These are phyloP conservation scores for Dicrostonyx torquatus DNA, from an alignment of 2,797 vertebrate species.

Conservation along the genomic window DNA sequence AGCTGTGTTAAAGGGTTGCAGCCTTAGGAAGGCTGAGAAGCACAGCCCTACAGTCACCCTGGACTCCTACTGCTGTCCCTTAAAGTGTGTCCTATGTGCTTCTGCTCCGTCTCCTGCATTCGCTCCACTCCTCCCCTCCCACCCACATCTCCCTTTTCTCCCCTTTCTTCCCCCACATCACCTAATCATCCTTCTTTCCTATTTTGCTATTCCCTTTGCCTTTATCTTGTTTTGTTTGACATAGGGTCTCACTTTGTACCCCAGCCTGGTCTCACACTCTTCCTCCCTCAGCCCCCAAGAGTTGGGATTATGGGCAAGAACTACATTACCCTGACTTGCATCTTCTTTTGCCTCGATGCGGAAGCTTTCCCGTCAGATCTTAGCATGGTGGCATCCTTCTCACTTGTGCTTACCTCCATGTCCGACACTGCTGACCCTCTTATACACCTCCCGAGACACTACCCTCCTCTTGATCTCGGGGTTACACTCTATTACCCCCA, in stretches of 20 bases:
- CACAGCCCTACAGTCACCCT: not conserved
- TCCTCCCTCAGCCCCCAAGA: not conserved
- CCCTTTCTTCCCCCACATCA: not conserved
- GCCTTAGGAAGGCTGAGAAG: not conserved
- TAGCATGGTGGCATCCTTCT: not conserved
- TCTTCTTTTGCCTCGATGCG: not conserved
- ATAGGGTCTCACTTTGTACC: not conserved
- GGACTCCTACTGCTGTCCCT: not conserved
- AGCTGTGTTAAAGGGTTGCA: not conserved
- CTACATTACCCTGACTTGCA: not conserved
- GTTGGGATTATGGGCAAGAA: not conserved
- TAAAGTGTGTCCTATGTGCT: not conserved
- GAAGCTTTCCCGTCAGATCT: not conserved
- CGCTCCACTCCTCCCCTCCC: not conserved
- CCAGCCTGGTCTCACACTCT: not conserved
- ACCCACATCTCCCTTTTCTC: not conserved
- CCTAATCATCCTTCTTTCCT: not conserved
- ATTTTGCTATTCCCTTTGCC: not conserved
- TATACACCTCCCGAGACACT: not conserved
- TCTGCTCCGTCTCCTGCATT: not conserved
- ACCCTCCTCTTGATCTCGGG: not conserved
- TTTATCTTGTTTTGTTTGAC: not conserved
- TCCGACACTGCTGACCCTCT: not conserved
- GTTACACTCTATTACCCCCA: not conserved
- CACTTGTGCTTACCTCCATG: not conserved